phyloP scores from a whole-genome alignment of 2,113 vertebrate genomes.

The Pachypanchax playfairii region DNA sequence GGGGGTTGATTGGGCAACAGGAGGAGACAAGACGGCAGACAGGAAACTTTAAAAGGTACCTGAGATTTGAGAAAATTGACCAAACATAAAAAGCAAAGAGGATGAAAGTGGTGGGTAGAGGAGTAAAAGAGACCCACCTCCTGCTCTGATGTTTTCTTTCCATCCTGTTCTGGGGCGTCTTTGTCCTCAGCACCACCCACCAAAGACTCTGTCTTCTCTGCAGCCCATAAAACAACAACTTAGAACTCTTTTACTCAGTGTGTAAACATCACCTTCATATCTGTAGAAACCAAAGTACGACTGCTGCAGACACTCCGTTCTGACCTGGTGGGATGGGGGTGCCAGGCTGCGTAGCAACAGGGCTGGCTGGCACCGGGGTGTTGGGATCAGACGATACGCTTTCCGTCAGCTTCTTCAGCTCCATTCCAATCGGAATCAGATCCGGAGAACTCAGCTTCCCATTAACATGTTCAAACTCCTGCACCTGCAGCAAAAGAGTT shows the following conservation, averaged over 20 bases:
- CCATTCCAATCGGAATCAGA: constrained; percentile 85
- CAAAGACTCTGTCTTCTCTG: constrained; percentile 85
- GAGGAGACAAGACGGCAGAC: constrained; percentile 24
- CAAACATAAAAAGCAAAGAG: constrained; percentile 9
- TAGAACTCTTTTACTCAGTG: no score
- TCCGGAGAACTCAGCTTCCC: constrained; percentile 96
- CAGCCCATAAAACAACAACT: constrained; percentile 28
- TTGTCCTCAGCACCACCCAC: constrained; percentile 84
- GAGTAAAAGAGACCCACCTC: constrained; percentile 76
- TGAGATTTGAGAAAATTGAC: constrained; percentile 23
- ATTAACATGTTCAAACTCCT: constrained; percentile 97
- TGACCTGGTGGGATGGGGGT: constrained; percentile 82
- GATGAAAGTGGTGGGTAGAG: constrained; percentile 12
- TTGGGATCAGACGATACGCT: constrained; percentile 90
- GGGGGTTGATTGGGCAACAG: constrained; percentile 9
- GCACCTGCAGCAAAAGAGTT: constrained; percentile 80
- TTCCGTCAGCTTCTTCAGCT: constrained; percentile 87
- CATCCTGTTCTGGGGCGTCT: constrained; percentile 79
- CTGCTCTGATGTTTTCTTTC: constrained; percentile 77
- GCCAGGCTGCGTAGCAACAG: constrained; percentile 79
- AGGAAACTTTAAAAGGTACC: constrained; percentile 34
- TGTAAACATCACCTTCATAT: neutral
- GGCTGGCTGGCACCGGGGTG: constrained; percentile 90
- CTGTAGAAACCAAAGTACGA: neutral
- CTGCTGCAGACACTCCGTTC: constrained; percentile 6